These are phyloP conservation scores for Alviniconcha marisindica DNA, from an alignment of 1,140 invertebrate species.

Conservation along the genomic window DNA sequence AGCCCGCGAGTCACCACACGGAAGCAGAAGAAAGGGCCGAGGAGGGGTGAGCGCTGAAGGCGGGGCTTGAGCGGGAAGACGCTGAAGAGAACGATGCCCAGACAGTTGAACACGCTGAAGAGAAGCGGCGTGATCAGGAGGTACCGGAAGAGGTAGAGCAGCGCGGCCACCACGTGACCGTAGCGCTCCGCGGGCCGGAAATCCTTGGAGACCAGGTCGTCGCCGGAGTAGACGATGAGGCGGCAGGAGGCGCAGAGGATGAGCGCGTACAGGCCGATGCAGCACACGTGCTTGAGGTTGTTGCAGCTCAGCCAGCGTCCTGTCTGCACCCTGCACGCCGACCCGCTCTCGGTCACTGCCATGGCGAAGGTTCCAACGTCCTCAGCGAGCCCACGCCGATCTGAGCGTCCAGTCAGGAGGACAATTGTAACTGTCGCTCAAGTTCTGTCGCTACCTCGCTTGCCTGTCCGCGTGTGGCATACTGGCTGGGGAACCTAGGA, in stretches of 20 bases:
- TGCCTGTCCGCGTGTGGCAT: too few species aligned
- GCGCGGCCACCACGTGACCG: constrained; percentile 49
- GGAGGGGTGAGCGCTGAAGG: constrained; percentile 90
- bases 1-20: constrained; percentile 96
- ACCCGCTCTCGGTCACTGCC: not conserved
- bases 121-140: constrained; percentile 59
- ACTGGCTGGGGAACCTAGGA: too few species aligned
- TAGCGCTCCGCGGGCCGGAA: constrained; percentile 35
- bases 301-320: constrained; percentile 2
- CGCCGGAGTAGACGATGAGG: constrained; percentile 6
- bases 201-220: not conserved
- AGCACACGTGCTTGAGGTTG: constrained; percentile 29
- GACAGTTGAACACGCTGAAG: constrained; percentile 59
- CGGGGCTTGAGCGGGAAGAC: constrained; percentile 95
- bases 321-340: not conserved
- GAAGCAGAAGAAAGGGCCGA: constrained; percentile 97
- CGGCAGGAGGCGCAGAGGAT: not conserved
- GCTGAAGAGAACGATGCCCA: constrained; percentile 89
- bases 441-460: too few species aligned
- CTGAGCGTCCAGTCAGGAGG: too few species aligned
- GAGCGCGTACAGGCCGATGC: not conserved
- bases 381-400: not conserved
- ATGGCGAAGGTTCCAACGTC: too few species aligned
- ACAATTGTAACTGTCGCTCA: too few species aligned
- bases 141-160: constrained; percentile 58